Base-by-base conservation (phyloP, 2,888 invertebrate species). In the Melikaiella ostensackeni region DNA sequence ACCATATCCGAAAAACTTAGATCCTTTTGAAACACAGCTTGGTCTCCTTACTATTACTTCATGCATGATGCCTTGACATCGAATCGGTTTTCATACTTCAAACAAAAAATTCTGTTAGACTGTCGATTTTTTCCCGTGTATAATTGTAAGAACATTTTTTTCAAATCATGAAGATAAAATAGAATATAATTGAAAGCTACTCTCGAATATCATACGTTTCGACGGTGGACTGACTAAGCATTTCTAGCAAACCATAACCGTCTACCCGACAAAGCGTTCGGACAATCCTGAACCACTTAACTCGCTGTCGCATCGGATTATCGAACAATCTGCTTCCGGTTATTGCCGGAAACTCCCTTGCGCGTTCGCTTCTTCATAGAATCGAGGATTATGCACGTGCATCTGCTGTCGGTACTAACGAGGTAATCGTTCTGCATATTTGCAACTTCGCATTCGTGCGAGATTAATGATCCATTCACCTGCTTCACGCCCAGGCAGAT, bases 161-260 rank as follows among this genome's bases (percentile, higher is more conserved):
- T n/a, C n/a, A n/a, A n/a, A n/a, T n/a, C n/a, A n/a, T 6, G n/a
- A n/a, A n/a, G n/a, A n/a, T 50, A 19, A n/a, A n/a, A 55, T 11
- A 9, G 21, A 55, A 21, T 55, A 1, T 55, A 55, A n/a, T 55
- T n/a, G 55, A 70, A 55, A 70, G 50, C 19, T 27, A 70, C n/a
- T 70, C 11, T 50, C n/a, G 50, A 33, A 50, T 50, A 70, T 50
- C 70, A 30, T 11, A 33, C 33, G n/a, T 33, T 70, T 82, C 77
- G 21, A 21, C 21, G 16, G 84, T 84, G 83, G 83, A 83, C 88
- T 87, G 88, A 88, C 85, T 85, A 86, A 88, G 86, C 87, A 86
- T 86, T 87, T 88, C 82, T 85, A 80, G 78, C 79, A 61, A 70
- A 79, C 80, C 77, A 78, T 75, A 76, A 70, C 38, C 77, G 64